phyloP scores from a whole-genome alignment of 2,888 invertebrate species.

The Chrysina gloriosa region DNA sequence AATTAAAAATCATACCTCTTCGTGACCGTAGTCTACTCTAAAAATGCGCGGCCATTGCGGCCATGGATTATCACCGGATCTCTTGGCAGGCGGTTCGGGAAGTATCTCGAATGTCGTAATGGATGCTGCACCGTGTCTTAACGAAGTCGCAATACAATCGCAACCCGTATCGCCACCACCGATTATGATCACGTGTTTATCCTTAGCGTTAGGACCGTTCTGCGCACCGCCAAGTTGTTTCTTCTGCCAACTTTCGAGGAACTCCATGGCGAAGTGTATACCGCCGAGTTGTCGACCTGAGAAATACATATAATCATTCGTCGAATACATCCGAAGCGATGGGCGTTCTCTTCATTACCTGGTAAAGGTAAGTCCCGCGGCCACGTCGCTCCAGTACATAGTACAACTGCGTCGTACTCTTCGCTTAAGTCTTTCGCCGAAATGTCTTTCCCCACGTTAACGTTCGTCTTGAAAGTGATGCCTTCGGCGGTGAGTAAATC shows the following conservation, averaged over 20 bases:
- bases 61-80: conserved; percentile 96
- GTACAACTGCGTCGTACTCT: conserved; percentile 84
- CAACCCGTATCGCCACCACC: conserved; percentile 90
- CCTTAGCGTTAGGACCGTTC: conserved; percentile 81
- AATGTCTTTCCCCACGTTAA: conserved; percentile 92
- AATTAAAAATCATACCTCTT: conserved; percentile 73
- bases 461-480: conserved; percentile 83
- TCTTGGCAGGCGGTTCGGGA: conserved; percentile 85
- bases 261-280: conserved; percentile 98
- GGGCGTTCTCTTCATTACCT: too few relatives aligned
- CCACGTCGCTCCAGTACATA: conserved; percentile 96
- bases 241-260: conserved; percentile 97
- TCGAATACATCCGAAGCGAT: too few relatives aligned
- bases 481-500: conserved; percentile 91
- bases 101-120: conserved; percentile 98
- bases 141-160: conserved; percentile 98
- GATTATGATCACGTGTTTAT: conserved; percentile 94
- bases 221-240: conserved; percentile 80
- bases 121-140: conserved; percentile 89
- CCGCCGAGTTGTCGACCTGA: conserved; percentile 82
- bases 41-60: conserved; percentile 98
- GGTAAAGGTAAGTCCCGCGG: conserved; percentile 90
- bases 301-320: conserved; percentile 6
- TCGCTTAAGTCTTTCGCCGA: conserved; percentile 77
- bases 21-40: conserved; percentile 97